A percentile compares a stretch with the other conserved stretches of the same genome.
Evolutionary conservation across 2,113 vertebrate species (phyloP).

Genomic region (Dermatemys mawii): DNA sequence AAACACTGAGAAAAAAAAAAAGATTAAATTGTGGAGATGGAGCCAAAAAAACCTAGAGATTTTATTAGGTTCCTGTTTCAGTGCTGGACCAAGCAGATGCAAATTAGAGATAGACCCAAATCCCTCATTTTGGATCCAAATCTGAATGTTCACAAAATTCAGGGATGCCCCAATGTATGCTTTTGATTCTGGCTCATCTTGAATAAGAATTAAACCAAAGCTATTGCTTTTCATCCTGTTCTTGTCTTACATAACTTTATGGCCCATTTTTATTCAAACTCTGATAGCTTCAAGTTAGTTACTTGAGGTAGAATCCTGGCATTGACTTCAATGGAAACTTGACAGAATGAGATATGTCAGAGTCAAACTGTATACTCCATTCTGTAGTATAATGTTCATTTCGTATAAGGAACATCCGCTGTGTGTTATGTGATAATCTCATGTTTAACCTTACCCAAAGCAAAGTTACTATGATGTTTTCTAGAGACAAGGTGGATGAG

Average conservation of each 20-base stretch:
- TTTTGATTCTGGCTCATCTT: accelerated
- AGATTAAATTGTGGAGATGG: neutral
- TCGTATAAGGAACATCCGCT: accelerated
- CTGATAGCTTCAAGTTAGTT: neutral
- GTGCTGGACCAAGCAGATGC: neutral
- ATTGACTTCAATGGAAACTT: neutral
- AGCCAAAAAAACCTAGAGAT: neutral
- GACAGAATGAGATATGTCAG: neutral
- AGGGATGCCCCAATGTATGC: neutral
- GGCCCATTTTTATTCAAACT: neutral
- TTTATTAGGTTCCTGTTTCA: slow-evolving; percentile 27
- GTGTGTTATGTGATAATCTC: neutral
- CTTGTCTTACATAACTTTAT: neutral
- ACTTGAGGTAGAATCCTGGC: neutral
- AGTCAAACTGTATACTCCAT: neutral
- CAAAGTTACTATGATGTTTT: neutral
- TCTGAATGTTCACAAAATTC: neutral
- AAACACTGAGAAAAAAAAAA: slow-evolving; percentile 28
- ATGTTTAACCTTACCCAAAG: neutral
- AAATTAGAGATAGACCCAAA: neutral
- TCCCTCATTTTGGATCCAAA: neutral
- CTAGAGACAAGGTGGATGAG: neutral
- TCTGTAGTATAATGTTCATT: neutral
- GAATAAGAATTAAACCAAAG: neutral
- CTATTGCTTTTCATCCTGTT: neutral